Percentiles rank a stretch among this genome's conserved stretches.
Conservation (phyloP, 2,113 vertebrate species). For the Myrmecophaga tridactyla region DNA sequence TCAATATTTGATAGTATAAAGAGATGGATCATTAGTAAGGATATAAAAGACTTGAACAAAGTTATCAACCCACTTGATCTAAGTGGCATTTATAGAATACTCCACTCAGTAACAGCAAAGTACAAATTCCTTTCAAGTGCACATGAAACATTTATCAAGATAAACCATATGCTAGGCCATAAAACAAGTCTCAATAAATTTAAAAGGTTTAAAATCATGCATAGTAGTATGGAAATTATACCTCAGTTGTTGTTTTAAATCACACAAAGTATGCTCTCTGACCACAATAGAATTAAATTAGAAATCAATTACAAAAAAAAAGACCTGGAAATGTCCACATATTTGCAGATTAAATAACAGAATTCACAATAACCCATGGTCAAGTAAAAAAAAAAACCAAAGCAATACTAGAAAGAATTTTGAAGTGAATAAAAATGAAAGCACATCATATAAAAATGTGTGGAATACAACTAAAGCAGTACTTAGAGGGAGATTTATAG, state of each 20-base stretch:
- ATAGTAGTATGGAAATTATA: slow-evolving; percentile 4
- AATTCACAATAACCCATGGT: neutral
- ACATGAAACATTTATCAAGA: neutral
- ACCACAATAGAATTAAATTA: slow-evolving; percentile 25
- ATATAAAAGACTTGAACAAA: neutral
- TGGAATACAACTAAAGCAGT: neutral
- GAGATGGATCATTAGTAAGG: neutral
- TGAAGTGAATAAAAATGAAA: slow-evolving; percentile 38
- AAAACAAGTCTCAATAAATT: slow-evolving; percentile 31
- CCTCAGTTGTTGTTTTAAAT: neutral
- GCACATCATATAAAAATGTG: neutral
- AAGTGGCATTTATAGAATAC: neutral
- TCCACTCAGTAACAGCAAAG: neutral
- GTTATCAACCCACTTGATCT: neutral
- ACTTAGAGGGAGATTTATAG: neutral
- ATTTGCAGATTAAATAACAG: slow-evolving; percentile 26
- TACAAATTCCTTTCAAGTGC: slow-evolving; percentile 4
- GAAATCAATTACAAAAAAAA: slow-evolving; percentile 31
- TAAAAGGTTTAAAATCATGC: neutral
- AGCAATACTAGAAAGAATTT: neutral
- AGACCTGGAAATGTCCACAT: neutral
- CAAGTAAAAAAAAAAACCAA: slow-evolving; percentile 40
- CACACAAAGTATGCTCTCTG: neutral
- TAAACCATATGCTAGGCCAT: neutral
- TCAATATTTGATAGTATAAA: slow-evolving; percentile 14